Evolutionary conservation across 2,113 vertebrate species (phyloP), one percentile per base, ranked within the genome.

Genomic region (Tenebrosternarchus preto): DNA sequence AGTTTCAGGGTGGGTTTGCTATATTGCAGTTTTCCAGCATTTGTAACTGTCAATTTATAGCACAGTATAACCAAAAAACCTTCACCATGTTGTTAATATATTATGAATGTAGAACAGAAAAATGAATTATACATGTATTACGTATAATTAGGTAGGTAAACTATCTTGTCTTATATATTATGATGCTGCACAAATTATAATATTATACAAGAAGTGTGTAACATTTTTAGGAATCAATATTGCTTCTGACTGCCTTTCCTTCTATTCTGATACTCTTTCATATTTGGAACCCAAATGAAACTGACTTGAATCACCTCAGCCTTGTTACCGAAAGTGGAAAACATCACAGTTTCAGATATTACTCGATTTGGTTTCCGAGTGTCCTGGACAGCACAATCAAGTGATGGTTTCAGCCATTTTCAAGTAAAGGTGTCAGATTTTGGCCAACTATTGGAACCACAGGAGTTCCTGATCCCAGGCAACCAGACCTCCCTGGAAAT

Each of bases 371-470:
- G 93, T 81, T 93, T 93, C 88, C 91, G 86, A n/a, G 88, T 92
- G 80, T 92, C 89, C 5, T 93, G 92, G 93, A 81, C 76, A 43
- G 64, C 85, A 73, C 85, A 83, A 81, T 85, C 87, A 85, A 80
- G 86, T 71, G 89, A 88, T 5, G 83, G 86, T 66, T 98, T 97
- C 94, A 95, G 95, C 85, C 93, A 91, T 57, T 97, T 98, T 91
- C 90, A 95, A 84, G 90, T 98, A 91, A 93, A 93, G 89, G 95
- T 98, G 93, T 95, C 95, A 86, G 96, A 98, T 91, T 98, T 96
- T 69, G 96, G 97, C 87, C 95, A 94, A 94, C 95, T 98, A 90
- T 93, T 98, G 95, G 94, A 97, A 90, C 95, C 97, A 84, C 96
- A 96, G 88, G 89, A 92, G 86, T 91, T 91, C 87, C 83, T 84